phyloP scores from a whole-genome alignment of 2,888 invertebrate genomes.

The Netelia melanura region DNA sequence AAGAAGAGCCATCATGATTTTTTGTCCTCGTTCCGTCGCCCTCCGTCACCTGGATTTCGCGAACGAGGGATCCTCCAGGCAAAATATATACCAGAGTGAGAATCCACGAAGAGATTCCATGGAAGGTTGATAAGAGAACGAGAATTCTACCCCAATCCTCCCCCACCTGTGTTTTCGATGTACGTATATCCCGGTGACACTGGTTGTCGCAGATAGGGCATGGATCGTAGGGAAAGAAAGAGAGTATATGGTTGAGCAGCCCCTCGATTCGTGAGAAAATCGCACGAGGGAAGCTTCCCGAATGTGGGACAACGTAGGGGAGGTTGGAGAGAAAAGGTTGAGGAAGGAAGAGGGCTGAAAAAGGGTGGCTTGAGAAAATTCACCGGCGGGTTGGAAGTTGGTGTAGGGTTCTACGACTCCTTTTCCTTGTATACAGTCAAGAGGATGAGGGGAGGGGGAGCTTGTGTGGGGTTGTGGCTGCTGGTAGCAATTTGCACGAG shows the following conservation, averaged over 20 bases:
- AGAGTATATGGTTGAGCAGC: not conserved
- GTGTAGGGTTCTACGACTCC: constrained; percentile 18
- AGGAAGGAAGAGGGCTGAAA: constrained; percentile 11
- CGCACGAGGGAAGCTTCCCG: not conserved
- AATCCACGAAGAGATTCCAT: constrained; percentile 24
- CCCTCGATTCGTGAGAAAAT: constrained; percentile 33
- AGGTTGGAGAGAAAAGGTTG: constrained; percentile 9
- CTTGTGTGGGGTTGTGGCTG: constrained; percentile 29
- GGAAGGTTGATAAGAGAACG: constrained; percentile 9
- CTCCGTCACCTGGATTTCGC: not conserved
- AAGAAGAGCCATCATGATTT: not conserved
- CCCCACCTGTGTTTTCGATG: not conserved
- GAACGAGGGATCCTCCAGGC: not conserved
- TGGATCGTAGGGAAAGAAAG: too few species aligned
- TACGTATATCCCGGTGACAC: constrained; percentile 9
- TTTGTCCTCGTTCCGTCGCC: not conserved
- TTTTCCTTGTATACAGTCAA: not conserved
- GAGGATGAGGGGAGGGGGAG: not conserved
- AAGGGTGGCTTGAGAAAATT: constrained; percentile 48
- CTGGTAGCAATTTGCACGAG: constrained; percentile 65
- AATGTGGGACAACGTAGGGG: constrained; percentile 26
- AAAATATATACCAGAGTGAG: constrained; percentile 10
- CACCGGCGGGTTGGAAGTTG: constrained; percentile 31
- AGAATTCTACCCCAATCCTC: too few species aligned
- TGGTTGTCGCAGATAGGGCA: constrained; percentile 16